Conservation (phyloP, 2,113 vertebrate genomes). For the Mus musculus region DNA sequence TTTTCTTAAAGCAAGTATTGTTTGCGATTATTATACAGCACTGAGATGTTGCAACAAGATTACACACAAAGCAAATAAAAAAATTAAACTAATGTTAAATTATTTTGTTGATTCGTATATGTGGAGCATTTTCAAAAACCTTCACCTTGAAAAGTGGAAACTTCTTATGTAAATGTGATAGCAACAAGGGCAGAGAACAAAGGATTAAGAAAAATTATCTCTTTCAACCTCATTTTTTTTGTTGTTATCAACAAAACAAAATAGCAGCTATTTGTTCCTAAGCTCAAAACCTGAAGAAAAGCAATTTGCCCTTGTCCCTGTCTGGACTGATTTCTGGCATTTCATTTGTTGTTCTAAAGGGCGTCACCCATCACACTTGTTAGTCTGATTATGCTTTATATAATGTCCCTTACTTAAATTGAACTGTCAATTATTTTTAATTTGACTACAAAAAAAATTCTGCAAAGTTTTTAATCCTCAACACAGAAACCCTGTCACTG, state of each 20-base stretch:
- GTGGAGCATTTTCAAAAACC: constrained; percentile 26
- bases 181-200: constrained; percentile 41
- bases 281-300: background rate
- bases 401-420: background rate
- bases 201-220: constrained; percentile 17
- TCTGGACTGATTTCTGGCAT: background rate
- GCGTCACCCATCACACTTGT: background rate
- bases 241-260: constrained; percentile 32
- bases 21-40: constrained; percentile 69
- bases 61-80: constrained; percentile 72
- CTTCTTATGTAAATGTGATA: constrained; percentile 52
- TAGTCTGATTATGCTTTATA: background rate
- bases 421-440: constrained; percentile 13
- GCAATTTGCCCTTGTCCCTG: background rate
- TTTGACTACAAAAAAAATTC: background rate
- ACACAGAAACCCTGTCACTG: background rate
- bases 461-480: background rate
- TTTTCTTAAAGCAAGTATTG: constrained; percentile 79
- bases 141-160: constrained; percentile 20
- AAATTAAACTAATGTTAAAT: constrained; percentile 74
- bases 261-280: background rate
- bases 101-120: constrained; percentile 69
- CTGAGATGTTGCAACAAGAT: constrained; percentile 75
- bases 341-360: background rate
- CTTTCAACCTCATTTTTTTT: constrained; percentile 12